Percentiles rank a stretch among this genome's conserved stretches.
Evolutionary conservation across 2,797 vertebrate species (phyloP).

Genomic region (Cygnus olor): DNA sequence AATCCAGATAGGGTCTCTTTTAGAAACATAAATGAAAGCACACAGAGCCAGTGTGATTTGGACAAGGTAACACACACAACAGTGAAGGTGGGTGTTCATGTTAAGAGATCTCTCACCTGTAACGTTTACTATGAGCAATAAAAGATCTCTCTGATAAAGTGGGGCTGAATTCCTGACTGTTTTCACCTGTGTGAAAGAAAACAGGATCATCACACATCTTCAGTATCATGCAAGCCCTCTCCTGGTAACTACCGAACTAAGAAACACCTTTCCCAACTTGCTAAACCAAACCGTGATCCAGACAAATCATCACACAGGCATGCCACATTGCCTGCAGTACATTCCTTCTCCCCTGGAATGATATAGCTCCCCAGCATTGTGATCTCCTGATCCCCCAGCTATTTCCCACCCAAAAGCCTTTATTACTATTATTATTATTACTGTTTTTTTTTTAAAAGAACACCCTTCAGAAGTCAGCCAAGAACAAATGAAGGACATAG

Average conservation of each 20-base stretch:
- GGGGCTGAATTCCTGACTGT: slow-evolving; percentile 85
- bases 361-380: neutral
- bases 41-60: neutral
- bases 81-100: neutral
- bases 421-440: neutral
- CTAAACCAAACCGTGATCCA: neutral
- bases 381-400: neutral
- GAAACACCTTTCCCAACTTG: neutral
- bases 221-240: neutral
- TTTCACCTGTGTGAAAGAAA: slow-evolving; percentile 76
- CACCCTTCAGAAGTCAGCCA: neutral
- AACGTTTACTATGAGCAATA: slow-evolving; percentile 80
- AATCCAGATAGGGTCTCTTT: neutral
- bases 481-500: neutral
- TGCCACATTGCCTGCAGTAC: neutral
- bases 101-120: slow-evolving; percentile 75
- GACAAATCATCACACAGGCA: neutral
- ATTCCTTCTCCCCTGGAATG: neutral
- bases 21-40: neutral
- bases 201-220: neutral
- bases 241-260: neutral
- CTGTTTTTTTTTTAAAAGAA: neutral
- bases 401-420: neutral
- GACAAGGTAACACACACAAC: neutral
- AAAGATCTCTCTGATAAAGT: slow-evolving; percentile 82